phyloP scores from a whole-genome alignment of 2,113 vertebrate genomes.

The Pseudolaguvia tuberculata region DNA sequence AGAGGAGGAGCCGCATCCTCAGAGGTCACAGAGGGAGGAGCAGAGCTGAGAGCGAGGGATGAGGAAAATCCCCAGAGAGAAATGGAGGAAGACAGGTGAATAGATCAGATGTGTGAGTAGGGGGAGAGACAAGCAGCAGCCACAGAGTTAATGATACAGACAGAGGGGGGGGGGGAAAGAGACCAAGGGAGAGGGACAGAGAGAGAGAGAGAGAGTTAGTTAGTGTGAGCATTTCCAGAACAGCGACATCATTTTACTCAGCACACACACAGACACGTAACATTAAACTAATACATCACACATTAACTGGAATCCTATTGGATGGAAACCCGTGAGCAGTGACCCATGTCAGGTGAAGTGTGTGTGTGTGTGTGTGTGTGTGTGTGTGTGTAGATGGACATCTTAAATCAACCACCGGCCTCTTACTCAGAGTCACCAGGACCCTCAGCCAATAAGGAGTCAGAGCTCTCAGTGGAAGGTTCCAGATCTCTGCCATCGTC shows the following conservation, averaged over 20 bases:
- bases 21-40: constrained; percentile 67
- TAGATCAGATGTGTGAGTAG: neutral
- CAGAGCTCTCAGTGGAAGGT: constrained; percentile 81
- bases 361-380: neutral
- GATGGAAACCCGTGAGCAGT: constrained; percentile 15
- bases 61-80: constrained; percentile 12
- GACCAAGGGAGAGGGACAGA: neutral
- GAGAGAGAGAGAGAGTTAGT: neutral
- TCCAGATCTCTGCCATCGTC: constrained; percentile 86
- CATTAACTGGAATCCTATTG: neutral
- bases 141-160: constrained; percentile 12
- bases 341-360: neutral
- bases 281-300: neutral
- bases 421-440: constrained; percentile 87
- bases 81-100: constrained; percentile 23
- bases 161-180: neutral
- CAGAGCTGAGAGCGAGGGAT: constrained; percentile 63
- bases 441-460: constrained; percentile 82
- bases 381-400: constrained; percentile 29
- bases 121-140: constrained; percentile 58
- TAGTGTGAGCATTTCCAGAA: neutral
- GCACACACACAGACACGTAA: constrained; percentile 23
- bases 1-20: constrained; percentile 84
- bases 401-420: constrained; percentile 59
- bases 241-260: neutral